Evolutionary conservation across 2,797 vertebrate species (phyloP), one percentile per base, ranked within the genome.

Genomic region (Oreortyx pictus): DNA sequence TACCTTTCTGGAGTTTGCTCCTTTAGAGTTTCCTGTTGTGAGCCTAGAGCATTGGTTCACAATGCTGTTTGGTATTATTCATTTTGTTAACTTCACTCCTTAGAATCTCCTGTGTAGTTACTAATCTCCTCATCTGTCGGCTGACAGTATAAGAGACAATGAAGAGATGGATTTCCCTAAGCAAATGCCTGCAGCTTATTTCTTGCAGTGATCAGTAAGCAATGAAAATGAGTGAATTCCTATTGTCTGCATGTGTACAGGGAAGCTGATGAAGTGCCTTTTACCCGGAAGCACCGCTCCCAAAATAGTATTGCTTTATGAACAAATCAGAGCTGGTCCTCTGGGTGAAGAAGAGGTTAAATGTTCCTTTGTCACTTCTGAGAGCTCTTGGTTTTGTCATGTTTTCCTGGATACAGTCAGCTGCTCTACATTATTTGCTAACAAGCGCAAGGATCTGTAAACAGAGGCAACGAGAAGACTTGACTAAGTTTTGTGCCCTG

Each of bases 271-370:
- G 44, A 43, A 0, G 0, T 64, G 65, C 64, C 76, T 50, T n/a
- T 29, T 3, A 12, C 41, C 49, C 56, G 23, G 52, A 46, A 84
- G 43, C 35, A 52, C 0, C 6, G 29, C 50, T 88, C 79, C 85
- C 59, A 79, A 46, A 90, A 46, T 27, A 50, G 70, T 44, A 50
- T 62, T 62, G 75, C 64, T 93, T 77, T 67, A 23, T 19, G 54
- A 39, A 62, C 46, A 56, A 19, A 80, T 66, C 70, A 54, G 79
- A 77, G 59, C n/a, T 49, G 68, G 41, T 57, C 14, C 17, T 81
- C 59, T 17, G 56, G 73, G 84, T 82, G 41, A 86, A 33, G 78
- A 87, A 77, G 68, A 67, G 81, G 90, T 89, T 89, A 87, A 96
- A 86, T 41, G 49, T 72, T 79, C 18, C 67, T 73, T 47, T 47